These are phyloP conservation scores for Sminthopsis crassicaudata DNA, from an alignment of 2,113 vertebrate species.

Conservation along the genomic window DNA sequence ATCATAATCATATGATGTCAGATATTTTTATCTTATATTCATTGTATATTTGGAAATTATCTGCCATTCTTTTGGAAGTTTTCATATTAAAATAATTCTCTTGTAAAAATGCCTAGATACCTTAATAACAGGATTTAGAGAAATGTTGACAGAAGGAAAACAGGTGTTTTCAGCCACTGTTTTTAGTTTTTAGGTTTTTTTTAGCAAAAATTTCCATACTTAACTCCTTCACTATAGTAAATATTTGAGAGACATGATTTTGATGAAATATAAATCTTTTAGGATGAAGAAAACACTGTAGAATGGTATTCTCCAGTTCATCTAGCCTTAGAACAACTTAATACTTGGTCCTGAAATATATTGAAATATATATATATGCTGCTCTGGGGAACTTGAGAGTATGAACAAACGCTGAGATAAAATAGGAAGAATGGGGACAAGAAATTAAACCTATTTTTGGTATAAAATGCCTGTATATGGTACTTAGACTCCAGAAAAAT, in stretches of 20 bases:
- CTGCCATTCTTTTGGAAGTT: conserved; percentile 53
- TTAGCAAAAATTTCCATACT: conserved; percentile 29
- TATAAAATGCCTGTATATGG: neutral
- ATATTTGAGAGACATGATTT: conserved; percentile 12
- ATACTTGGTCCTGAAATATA: neutral
- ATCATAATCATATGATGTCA: conserved; percentile 27
- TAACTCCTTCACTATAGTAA: conserved; percentile 9
- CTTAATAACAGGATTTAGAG: conserved; percentile 40
- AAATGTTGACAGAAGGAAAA: conserved; percentile 56
- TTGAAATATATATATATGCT: neutral
- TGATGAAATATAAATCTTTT: neutral
- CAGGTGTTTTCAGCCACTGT: conserved; percentile 47
- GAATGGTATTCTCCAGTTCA: neutral
- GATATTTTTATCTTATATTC: conserved; percentile 62
- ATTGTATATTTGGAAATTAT: conserved; percentile 61
- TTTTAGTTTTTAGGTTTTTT: conserved; percentile 3
- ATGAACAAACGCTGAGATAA: neutral
- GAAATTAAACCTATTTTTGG: neutral
- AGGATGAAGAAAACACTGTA: neutral
- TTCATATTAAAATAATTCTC: conserved; percentile 63
- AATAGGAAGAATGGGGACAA: neutral
- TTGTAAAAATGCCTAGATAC: conserved; percentile 69
- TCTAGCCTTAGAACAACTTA: neutral
- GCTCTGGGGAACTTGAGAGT: neutral
- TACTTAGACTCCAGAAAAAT: neutral